Conservation (phyloP, 1,140 invertebrate genomes). For the Daktulosphaira vitifoliae region DNA sequence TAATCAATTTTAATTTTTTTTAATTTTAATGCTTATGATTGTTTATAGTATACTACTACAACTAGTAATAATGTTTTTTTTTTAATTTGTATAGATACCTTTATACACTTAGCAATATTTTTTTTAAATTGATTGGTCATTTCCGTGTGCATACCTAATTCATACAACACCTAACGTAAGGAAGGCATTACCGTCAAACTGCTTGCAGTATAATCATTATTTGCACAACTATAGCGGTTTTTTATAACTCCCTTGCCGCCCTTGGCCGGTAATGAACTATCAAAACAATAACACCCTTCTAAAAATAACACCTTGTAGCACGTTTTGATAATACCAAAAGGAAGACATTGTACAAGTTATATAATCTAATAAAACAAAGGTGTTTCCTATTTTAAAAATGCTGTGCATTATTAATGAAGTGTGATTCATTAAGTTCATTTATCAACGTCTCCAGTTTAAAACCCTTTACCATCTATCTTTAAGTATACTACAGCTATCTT, state of each 20-base stretch:
- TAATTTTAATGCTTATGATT: no score
- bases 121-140: slow-evolving; percentile 22
- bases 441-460: slow-evolving; percentile 22
- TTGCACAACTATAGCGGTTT: slow-evolving; percentile 23
- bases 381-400: slow-evolving; percentile 31
- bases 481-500: no score
- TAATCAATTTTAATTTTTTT: no score
- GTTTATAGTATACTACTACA: no score
- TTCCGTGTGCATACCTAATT: slow-evolving; percentile 3
- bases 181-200: background rate
- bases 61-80: no score
- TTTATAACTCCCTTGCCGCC: slow-evolving; percentile 16
- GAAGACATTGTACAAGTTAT: slow-evolving; percentile 7
- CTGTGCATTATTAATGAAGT: slow-evolving; percentile 12
- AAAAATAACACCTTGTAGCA: slow-evolving; percentile 1
- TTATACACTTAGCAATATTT: no score
- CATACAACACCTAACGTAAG: background rate
- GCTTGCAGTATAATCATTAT: slow-evolving; percentile 11
- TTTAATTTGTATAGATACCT: no score
- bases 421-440: slow-evolving; percentile 29
- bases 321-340: slow-evolving; percentile 3
- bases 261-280: slow-evolving; percentile 22
- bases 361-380: slow-evolving; percentile 20
- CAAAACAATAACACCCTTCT: slow-evolving; percentile 28
- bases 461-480: no score